Conservation (phyloP, 2,888 invertebrate species). For the Exocentrus adspersus region DNA sequence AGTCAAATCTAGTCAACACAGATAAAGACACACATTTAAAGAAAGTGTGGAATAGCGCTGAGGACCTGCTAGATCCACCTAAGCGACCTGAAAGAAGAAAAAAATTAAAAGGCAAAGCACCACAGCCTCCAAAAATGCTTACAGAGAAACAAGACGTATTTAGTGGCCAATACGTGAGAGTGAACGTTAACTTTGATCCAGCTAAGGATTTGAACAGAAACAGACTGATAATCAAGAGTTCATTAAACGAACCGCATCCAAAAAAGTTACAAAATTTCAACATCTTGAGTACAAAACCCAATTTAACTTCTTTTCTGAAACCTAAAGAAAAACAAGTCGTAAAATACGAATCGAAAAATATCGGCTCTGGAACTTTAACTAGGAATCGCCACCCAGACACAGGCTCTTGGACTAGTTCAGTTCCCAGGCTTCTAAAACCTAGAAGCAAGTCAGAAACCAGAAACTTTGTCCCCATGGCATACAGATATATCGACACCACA, state of each 20-base stretch:
- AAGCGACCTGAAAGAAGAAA: slow-evolving; percentile 58
- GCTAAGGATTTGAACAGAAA: slow-evolving; percentile 46
- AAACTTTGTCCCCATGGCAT: slow-evolving; percentile 60
- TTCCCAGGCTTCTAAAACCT: slow-evolving; percentile 56
- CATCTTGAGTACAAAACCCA: slow-evolving; percentile 46
- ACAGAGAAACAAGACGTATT: slow-evolving; percentile 54
- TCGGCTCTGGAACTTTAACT: slow-evolving; percentile 33
- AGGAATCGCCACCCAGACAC: slow-evolving; percentile 32
- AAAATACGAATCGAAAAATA: slow-evolving; percentile 42
- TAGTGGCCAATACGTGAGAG: slow-evolving; percentile 62
- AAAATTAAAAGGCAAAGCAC: slow-evolving; percentile 56
- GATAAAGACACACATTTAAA: slow-evolving; percentile 46
- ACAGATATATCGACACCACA: slow-evolving; percentile 62
- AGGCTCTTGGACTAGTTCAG: slow-evolving; percentile 60
- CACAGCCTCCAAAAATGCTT: slow-evolving; percentile 52
- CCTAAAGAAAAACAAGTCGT: slow-evolving; percentile 43
- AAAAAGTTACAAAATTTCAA: slow-evolving; percentile 52
- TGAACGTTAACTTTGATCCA: slow-evolving; percentile 56
- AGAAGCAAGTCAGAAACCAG: slow-evolving; percentile 57
- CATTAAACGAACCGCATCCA: slow-evolving; percentile 50
- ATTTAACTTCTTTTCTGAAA: slow-evolving; percentile 50
- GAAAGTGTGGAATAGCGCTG: slow-evolving; percentile 63
- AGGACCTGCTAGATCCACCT: slow-evolving; percentile 57
- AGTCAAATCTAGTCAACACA: slow-evolving; percentile 48
- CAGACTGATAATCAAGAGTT: slow-evolving; percentile 49